phyloP scores from a whole-genome alignment of 2,113 vertebrate genomes.

The Thermophis baileyi region DNA sequence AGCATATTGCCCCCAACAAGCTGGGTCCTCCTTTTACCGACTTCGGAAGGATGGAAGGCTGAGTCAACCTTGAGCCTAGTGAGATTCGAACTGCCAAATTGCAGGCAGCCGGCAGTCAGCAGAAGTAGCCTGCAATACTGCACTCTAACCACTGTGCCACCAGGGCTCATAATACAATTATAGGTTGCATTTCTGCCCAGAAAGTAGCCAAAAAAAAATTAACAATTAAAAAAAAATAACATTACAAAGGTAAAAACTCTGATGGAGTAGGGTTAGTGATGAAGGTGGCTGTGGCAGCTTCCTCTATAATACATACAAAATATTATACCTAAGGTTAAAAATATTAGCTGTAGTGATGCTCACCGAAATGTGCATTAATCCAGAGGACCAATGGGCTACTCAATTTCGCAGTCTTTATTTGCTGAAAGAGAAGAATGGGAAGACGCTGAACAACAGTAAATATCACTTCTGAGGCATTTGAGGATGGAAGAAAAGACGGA shows the following conservation, averaged over 20 bases:
- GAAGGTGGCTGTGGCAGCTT: background rate
- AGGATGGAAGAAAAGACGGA: slow-evolving; percentile 27
- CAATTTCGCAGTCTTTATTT: slow-evolving; percentile 3
- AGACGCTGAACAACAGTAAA: background rate
- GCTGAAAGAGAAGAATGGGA: background rate
- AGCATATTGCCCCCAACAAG: too few species aligned
- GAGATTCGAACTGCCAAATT: too few species aligned
- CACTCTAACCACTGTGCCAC: too few species aligned
- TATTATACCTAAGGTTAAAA: background rate
- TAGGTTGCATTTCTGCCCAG: background rate
- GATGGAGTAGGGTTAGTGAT: background rate
- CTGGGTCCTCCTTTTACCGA: too few species aligned
- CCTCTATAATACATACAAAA: background rate
- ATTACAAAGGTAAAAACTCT: background rate
- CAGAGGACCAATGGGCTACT: background rate
- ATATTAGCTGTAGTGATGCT: background rate
- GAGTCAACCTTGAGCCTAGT: too few species aligned
- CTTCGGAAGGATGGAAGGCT: too few species aligned
- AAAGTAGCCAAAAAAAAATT: background rate
- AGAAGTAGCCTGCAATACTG: too few species aligned
- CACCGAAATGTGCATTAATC: background rate
- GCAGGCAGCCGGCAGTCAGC: too few species aligned
- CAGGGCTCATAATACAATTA: background rate
- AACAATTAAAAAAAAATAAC: background rate
- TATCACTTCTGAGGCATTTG: background rate